Base-by-base conservation (phyloP, 2,797 vertebrate species). In the Hemibagrus guttatus region DNA sequence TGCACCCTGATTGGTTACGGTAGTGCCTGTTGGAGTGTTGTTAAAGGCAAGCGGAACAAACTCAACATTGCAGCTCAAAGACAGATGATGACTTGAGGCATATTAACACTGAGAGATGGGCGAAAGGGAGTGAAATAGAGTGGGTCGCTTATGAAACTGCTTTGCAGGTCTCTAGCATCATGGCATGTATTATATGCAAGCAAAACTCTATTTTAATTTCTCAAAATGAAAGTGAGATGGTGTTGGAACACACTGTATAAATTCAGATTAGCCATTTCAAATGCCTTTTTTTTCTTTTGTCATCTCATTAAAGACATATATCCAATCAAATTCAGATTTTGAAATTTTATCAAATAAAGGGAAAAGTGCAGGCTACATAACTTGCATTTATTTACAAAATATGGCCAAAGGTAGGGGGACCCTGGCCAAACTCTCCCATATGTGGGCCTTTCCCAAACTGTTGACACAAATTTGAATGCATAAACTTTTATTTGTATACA, bases 81-180 rank as follows among this genome's bases (percentile, higher is more conserved):
- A 49, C 13, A 13, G 80, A 86, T 71, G 71, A 83, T 75, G 74
- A 68, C 63, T 84, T 31, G 71, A 63, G 72, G 61, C 81, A 19
- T 84, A 87, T 79, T 87, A 84, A 58, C 81, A 87, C 58, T 58
- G 49, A 78, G 72, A 76, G 71, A 28, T 49, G 12, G 21, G 61
- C 66, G 31, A n/a, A 52, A 66, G 35, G 6, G 54, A 58, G 11
- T 21, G 74, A 63, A 19, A 68, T 31, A 68, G 58, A 56, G 28
- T n/a, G n/a, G 58, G 49, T 59, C 49, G 11, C 26, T 81, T 28
- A 75, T n/a, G 72, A 75, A 75, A 52, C 26, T 75, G 14, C 46
- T 75, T 49, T 28, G 46, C 46, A 75, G 72, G 6, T 75, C 72
- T 52, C 26, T 26, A 75, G 46, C 26, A 17, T 75, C 72, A 75